Conservation (phyloP, 2,888 invertebrate genomes). For the Drosophila bunnanda region DNA sequence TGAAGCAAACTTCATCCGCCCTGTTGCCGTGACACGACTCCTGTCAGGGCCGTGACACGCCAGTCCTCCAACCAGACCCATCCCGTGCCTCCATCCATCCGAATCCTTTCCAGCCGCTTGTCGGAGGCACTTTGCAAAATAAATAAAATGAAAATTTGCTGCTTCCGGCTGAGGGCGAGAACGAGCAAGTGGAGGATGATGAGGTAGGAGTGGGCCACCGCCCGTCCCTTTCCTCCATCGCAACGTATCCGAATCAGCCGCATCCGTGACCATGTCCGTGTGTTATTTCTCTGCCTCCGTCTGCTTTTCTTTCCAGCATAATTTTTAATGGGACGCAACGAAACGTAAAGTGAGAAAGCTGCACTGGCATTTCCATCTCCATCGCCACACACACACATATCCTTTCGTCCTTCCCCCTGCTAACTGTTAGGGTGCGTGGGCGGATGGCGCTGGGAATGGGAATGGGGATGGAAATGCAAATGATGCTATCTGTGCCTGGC, state of each 20-base stretch:
- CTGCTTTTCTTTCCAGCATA: constrained; percentile 64
- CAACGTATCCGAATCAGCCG: constrained; percentile 53
- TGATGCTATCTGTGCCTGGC: constrained; percentile 69
- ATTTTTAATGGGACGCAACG: constrained; percentile 80
- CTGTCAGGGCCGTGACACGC: constrained; percentile 39
- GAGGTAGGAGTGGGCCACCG: background rate
- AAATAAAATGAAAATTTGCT: constrained; percentile 79
- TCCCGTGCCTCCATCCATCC: background rate
- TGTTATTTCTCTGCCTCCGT: constrained; percentile 28
- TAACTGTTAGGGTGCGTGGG: constrained; percentile 73
- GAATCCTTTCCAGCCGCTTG: constrained; percentile 4
- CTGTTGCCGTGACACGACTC: constrained; percentile 64
- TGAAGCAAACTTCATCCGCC: constrained; percentile 68
- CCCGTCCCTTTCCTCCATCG: background rate
- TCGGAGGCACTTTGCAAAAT: constrained; percentile 76
- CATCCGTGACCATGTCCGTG: constrained; percentile 72
- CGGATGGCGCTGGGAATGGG: constrained; percentile 6
- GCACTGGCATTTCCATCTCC: constrained; percentile 39
- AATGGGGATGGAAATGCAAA: constrained; percentile 69
- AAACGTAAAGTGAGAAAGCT: constrained; percentile 80
- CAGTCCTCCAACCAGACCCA: background rate
- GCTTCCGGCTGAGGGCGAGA: constrained; percentile 60
- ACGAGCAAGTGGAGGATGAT: too few species aligned
- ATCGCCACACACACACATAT: background rate
- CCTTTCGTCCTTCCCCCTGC: constrained; percentile 47